Conservation (phyloP, 2,888 invertebrate genomes). For the Lasioglossum zephyrum region DNA sequence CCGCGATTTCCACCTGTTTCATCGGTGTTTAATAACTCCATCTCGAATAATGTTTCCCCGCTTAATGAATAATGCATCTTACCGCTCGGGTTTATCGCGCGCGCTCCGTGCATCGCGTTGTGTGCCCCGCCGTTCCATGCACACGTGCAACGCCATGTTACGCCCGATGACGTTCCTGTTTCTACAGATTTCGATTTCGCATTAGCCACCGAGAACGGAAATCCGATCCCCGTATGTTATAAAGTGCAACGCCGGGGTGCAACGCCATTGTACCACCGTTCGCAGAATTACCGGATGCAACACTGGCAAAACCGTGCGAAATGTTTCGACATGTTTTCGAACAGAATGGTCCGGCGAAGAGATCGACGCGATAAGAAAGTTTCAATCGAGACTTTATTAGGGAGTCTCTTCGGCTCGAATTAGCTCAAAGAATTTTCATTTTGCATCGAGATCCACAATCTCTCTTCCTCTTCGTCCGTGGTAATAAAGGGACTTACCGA, state of each 20-base stretch:
- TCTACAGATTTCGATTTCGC: constrained; percentile 4
- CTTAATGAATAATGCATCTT: constrained; percentile 8
- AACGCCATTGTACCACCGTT: neutral
- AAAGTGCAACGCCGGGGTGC: neutral
- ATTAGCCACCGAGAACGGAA: constrained; percentile 2
- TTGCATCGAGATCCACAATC: neutral
- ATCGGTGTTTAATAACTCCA: constrained; percentile 1
- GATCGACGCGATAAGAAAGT: neutral
- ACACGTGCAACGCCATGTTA: neutral
- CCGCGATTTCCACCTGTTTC: constrained; percentile 7
- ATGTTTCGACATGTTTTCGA: neutral
- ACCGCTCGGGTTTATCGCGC: neutral
- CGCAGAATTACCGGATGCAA: neutral
- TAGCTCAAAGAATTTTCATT: no score
- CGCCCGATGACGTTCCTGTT: neutral
- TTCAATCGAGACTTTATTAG: no score
- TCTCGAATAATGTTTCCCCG: neutral
- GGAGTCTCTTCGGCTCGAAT: no score
- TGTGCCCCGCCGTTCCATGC: neutral
- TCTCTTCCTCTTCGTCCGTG: neutral
- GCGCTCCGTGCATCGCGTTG: neutral
- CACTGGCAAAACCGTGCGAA: neutral
- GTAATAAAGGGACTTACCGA: neutral
- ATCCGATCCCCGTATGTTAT: constrained; percentile 10
- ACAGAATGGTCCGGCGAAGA: neutral